A percentile compares a stretch with the other conserved stretches of the same genome.
Evolutionary conservation across 2,113 vertebrate species (phyloP).

Genomic region (Uria aalge): DNA sequence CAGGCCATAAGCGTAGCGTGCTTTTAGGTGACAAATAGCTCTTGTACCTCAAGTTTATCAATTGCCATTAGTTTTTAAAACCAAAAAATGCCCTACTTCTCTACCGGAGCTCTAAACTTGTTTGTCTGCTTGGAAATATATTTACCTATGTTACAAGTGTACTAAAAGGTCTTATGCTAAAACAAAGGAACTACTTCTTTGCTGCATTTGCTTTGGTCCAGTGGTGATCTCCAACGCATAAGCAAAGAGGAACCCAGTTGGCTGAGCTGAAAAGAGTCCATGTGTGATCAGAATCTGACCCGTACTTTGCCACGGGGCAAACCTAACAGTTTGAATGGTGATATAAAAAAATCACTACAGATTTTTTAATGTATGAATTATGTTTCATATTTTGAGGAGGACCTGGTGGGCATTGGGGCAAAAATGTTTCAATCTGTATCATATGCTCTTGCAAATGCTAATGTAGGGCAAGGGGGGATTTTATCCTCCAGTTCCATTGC

Average conservation of each 20-base stretch:
- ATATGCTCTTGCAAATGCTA: background rate
- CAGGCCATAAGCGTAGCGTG: background rate
- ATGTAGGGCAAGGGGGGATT: background rate
- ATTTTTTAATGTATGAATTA: background rate
- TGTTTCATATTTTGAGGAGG: background rate
- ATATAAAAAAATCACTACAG: background rate
- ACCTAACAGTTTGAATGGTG: background rate
- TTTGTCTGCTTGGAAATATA: background rate
- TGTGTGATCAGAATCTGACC: background rate
- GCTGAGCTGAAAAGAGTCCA: background rate
- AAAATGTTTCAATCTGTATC: background rate
- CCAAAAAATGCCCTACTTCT: background rate
- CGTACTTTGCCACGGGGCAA: background rate
- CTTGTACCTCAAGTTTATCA: background rate
- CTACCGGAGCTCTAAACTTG: background rate
- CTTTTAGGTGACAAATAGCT: background rate
- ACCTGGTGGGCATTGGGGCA: background rate
- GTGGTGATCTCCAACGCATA: background rate
- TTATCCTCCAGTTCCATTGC: background rate
- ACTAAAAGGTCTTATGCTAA: background rate
- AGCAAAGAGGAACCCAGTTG: background rate
- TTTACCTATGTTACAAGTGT: background rate
- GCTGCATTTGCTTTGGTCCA: background rate
- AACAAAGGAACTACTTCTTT: background rate
- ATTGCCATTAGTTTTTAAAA: background rate